Evolutionary conservation across 2,888 invertebrate genomes (phyloP), one percentile per base, ranked within the genome.

Genomic region (Philopedon plagiatum): DNA sequence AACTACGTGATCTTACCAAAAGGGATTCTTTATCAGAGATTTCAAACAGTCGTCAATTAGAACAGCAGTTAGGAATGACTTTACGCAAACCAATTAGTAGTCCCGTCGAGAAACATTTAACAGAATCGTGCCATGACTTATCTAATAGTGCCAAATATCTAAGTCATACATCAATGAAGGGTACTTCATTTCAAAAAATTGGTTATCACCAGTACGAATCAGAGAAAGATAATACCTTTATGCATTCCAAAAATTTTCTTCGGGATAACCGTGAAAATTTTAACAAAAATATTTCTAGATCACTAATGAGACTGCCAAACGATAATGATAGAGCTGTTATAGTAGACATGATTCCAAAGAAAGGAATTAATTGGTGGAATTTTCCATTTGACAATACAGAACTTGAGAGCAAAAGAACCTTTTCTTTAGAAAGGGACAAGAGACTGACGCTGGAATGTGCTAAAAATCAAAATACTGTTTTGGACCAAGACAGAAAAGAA

Each of bases 311-410:
- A 34, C 11, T 21, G n/a, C 19, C 37, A 15, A 60, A 58, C 32
- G 73, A 77, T 18, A 78, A 79, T 56, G 80, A 83, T 74, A 79
- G 78, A 41, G 84, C 84, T 13, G 76, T 83, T 4, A 79, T 84
- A 21, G 83, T 85, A 1, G 83, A 83, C 65, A 80, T 83, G 80
- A 84, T 84, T 37, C 84, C 84, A 5, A 85, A 85, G 56, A 75
- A 76, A 41, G 67, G 73, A 41, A 56, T 75, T 2, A 73, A 78
- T 60, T 56, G 63, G 46, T 39, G 13, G n/a, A 56, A 23, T 4
- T 21, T 5, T 37, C 39, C 21, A 1, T 57, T 49, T 21, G 32
- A 21, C 34, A 46, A 62, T 11, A 49, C 18, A 8, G 26, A 46
- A 18, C 5, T 39, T 26, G 11, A 39, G 4, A 54, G 41, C 11